Evolutionary conservation across 2,113 vertebrate species (phyloP), one percentile per base, ranked within the genome.

Genomic region (Notarius lentiginosus): DNA sequence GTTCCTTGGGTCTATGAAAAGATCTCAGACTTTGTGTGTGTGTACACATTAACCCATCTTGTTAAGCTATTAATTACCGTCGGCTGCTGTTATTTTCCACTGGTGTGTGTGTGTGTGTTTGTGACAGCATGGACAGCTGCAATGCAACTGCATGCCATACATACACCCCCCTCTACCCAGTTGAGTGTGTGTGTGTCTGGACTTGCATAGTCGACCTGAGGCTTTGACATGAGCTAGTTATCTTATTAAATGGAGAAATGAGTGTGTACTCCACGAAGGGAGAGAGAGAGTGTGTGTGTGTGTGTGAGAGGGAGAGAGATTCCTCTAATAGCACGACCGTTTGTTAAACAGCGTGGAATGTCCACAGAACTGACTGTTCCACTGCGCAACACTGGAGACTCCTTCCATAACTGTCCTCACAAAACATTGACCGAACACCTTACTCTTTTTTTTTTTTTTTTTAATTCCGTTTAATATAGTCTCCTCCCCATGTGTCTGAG

Each of bases 41-140:
- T 82, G 47, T 81, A 91, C 92, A 89, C 88, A 90, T 91, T 84
- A 91, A 91, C 85, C 84, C 77, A 77, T 68, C 90, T 91, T 20
- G 77, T 93, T 91, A 91, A 92, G 91, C 86, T 90, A 89, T 92
- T 93, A 85, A 92, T 93, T 93, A 89, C 86, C n/a, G 76, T 81
- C 53, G 55, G 14, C 56, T n/a, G 76, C 83, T 20, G 63, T 84
- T 85, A 82, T 88, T 87, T 90, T 87, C 87, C 84, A 81, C 82
- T 83, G 75, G 53, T 84, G 87, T 89, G 85, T 83, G 84, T 84
- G 47, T 68, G 41, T 72, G 20, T 60, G 68, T 55, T 60, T 84
- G 92, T 92, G 91, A 88, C 85, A 89, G 51, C 90, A 89, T 73
- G 72, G 47, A 70, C 92, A 91, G 92, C 92, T 93, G 93, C 84